phyloP scores from a whole-genome alignment of 2,888 invertebrate genomes.

The Andricus curvator region DNA sequence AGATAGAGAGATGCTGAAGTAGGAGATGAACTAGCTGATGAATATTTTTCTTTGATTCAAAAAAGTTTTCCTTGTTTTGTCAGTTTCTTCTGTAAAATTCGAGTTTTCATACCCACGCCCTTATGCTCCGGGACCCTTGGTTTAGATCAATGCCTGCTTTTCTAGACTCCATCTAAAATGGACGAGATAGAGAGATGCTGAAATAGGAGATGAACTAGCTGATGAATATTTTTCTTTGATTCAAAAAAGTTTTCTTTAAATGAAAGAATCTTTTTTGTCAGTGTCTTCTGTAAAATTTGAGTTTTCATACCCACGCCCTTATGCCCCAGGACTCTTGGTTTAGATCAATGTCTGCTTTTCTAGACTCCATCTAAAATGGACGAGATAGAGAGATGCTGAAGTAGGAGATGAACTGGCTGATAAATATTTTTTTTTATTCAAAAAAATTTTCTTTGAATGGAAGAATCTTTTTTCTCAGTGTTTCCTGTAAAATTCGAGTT shows the following conservation, averaged over 20 bases:
- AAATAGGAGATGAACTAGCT: slow-evolving; percentile 14
- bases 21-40: slow-evolving; percentile 32
- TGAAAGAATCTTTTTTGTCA: too few species aligned
- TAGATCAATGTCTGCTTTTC: not conserved
- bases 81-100: too few species aligned
- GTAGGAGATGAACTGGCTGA: slow-evolving; percentile 16
- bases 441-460: too few species aligned
- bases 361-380: slow-evolving; percentile 12
- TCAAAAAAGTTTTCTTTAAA: too few species aligned
- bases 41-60: too few species aligned
- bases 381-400: slow-evolving; percentile 28
- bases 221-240: not conserved
- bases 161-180: slow-evolving; percentile 1
- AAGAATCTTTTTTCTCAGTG: too few species aligned
- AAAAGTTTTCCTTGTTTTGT: too few species aligned
- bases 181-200: slow-evolving; percentile 32
- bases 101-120: too few species aligned
- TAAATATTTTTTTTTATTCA: not conserved
- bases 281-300: too few species aligned
- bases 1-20: slow-evolving; percentile 24
- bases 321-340: too few species aligned
- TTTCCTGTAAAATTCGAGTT: too few species aligned
- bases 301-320: too few species aligned
- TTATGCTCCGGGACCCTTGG: not conserved
- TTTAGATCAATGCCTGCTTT: not conserved